Evolutionary conservation across 2,113 vertebrate genomes (phyloP).

Genomic region (Tilapia sparmanii): DNA sequence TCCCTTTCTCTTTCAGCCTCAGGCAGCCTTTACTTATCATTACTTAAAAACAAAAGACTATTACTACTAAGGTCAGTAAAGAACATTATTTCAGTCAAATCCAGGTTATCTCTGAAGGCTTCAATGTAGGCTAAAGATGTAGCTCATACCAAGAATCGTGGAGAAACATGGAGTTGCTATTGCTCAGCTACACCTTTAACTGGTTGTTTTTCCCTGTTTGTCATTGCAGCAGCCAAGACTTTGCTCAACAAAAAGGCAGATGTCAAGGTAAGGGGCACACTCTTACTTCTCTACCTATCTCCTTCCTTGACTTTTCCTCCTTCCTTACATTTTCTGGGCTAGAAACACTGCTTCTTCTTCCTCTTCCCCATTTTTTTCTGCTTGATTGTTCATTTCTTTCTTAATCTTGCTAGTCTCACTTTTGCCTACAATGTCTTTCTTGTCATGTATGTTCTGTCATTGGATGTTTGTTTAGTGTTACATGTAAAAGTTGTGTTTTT

Average conservation of each 20-base stretch:
- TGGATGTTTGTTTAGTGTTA: neutral
- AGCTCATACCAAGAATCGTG: fast-evolving
- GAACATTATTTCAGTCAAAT: neutral
- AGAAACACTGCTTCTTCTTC: neutral
- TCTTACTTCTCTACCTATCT: neutral
- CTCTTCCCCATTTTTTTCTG: neutral
- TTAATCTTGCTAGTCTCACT: neutral
- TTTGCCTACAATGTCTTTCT: neutral
- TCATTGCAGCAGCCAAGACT: constrained; percentile 64
- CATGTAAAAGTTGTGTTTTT: neutral
- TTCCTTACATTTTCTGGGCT: neutral
- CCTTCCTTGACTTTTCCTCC: neutral
- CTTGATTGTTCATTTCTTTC: neutral
- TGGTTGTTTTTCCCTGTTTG: neutral
- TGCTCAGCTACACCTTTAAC: neutral
- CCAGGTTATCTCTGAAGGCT: neutral
- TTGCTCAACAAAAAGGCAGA: constrained; percentile 72
- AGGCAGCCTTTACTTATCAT: neutral
- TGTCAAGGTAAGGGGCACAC: constrained; percentile 59
- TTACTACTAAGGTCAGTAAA: neutral
- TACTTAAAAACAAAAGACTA: neutral
- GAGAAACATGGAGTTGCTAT: neutral
- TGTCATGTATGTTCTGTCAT: neutral
- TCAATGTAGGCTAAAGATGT: neutral
- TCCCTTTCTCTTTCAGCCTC: neutral